Percentiles rank a stretch among this genome's conserved stretches.
These are phyloP conservation scores for Heliconius hewitsoni DNA, from an alignment of 1,140 invertebrate species.

Conservation along the genomic window DNA sequence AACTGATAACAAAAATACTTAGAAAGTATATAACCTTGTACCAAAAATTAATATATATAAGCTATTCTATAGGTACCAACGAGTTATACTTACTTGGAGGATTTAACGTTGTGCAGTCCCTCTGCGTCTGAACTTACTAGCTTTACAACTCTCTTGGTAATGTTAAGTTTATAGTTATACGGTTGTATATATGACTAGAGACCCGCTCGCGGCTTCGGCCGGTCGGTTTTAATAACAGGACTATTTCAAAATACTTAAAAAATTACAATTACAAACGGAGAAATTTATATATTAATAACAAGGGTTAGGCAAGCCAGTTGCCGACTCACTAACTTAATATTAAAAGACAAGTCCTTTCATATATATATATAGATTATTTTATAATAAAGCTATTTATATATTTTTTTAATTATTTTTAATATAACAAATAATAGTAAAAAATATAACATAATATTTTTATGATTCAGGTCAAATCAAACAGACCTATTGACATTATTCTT, in stretches of 20 bases:
- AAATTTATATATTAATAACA: too few species aligned
- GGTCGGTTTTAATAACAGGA: background rate
- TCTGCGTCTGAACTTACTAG: background rate
- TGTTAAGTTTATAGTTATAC: background rate
- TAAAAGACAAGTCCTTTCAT: too few species aligned
- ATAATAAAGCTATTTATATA: too few species aligned
- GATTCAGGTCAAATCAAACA: background rate
- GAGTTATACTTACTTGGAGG: background rate
- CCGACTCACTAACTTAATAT: too few species aligned
- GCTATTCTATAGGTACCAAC: background rate
- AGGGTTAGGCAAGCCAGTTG: too few species aligned
- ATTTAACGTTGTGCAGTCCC: background rate
- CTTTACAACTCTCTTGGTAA: background rate
- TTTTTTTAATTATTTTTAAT: too few species aligned
- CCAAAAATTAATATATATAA: too few species aligned
- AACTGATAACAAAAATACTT: too few species aligned
- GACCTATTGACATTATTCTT: background rate
- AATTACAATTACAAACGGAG: too few species aligned
- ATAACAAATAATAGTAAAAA: background rate
- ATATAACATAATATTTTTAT: background rate
- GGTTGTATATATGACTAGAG: background rate
- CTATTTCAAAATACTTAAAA: background rate
- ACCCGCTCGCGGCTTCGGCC: too few species aligned
- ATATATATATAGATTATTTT: too few species aligned
- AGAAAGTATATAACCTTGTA: too few species aligned